A percentile compares a stretch with the other conserved stretches of the same genome.
These are phyloP conservation scores for Glyptemys insculpta DNA, from an alignment of 2,797 vertebrate species.

Conservation along the genomic window DNA sequence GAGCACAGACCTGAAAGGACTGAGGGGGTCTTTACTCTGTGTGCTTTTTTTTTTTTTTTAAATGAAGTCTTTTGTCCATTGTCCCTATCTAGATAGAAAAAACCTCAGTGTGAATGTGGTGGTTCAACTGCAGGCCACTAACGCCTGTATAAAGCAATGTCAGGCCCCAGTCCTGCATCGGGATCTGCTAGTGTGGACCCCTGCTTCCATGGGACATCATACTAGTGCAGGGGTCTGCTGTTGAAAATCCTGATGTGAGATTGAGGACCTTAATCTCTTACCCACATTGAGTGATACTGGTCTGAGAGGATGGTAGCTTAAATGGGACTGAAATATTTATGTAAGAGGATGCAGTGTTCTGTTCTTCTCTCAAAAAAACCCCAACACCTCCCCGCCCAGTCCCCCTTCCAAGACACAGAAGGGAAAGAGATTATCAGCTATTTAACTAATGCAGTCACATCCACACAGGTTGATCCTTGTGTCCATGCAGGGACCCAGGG, in stretches of 20 bases:
- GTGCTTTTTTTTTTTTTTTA: fast-evolving
- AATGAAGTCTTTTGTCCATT: neutral
- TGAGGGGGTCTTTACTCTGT: neutral
- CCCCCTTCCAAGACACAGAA: neutral
- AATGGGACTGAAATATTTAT: neutral
- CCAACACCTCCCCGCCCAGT: neutral
- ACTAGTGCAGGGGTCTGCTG: neutral
- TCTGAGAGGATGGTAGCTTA: neutral
- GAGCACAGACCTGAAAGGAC: conserved; percentile 15
- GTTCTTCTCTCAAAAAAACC: neutral
- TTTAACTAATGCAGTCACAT: neutral
- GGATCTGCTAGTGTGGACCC: neutral
- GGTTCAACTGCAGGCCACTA: neutral
- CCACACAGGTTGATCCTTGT: neutral
- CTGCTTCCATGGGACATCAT: neutral
- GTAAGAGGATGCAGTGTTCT: neutral
- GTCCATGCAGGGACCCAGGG: neutral
- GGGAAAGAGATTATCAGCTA: neutral
- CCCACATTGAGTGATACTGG: neutral
- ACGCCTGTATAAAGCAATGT: neutral
- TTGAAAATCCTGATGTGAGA: neutral
- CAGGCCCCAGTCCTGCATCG: neutral
- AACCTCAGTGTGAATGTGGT: neutral
- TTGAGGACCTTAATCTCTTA: neutral
- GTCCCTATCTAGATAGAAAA: neutral